Conservation (phyloP, 1,140 invertebrate species). For the Dolichoris vasculosae region DNA sequence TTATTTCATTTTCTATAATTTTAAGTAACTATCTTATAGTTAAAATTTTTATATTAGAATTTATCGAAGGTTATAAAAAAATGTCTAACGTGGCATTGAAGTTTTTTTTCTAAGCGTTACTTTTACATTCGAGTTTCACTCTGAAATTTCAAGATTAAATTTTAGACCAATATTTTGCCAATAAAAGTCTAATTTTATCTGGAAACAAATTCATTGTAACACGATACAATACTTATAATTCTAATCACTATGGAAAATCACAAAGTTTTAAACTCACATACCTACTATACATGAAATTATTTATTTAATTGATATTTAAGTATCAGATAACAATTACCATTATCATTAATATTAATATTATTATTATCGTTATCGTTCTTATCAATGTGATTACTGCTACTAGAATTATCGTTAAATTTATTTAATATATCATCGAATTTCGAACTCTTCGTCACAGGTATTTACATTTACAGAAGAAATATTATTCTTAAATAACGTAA, state of each 20-base stretch:
- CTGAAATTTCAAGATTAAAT: background rate
- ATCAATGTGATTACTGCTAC: background rate
- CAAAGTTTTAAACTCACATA: slow-evolving; percentile 16
- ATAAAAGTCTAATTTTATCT: slow-evolving; percentile 35
- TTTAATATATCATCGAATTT: slow-evolving; percentile 7
- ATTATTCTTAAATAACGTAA: background rate
- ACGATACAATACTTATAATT: slow-evolving; percentile 11
- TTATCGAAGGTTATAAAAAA: slow-evolving; percentile 17
- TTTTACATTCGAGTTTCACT: slow-evolving; percentile 12
- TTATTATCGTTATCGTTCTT: background rate
- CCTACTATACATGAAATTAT: background rate
- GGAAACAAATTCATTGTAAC: slow-evolving; percentile 29
- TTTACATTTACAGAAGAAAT: slow-evolving; percentile 34
- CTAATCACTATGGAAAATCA: slow-evolving; percentile 12
- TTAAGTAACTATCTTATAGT: background rate
- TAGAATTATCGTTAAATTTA: background rate
- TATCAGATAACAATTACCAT: slow-evolving; percentile 16
- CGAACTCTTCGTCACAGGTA: background rate
- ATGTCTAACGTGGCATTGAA: background rate
- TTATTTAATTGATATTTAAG: slow-evolving; percentile 5
- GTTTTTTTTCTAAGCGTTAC: background rate
- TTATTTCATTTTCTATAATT: slow-evolving; percentile 5
- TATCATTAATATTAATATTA: background rate
- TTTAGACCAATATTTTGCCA: slow-evolving; percentile 37
- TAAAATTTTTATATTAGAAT: slow-evolving; percentile 35